A percentile compares a stretch with the other conserved stretches of the same genome.
Conservation (phyloP, 2,888 invertebrate genomes). For the Ophioninae sp. region DNA sequence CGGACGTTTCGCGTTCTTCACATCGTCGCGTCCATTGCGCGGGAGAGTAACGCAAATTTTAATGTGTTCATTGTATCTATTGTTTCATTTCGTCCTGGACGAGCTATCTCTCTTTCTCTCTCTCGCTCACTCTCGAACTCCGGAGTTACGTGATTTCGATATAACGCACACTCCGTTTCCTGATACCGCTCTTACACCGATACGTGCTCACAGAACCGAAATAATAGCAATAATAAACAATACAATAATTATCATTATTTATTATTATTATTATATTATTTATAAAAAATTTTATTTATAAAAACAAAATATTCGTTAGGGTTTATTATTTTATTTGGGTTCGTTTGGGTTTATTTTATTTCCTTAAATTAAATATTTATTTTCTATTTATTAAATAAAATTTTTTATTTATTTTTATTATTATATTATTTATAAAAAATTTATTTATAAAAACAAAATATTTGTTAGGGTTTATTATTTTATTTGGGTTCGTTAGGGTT, state of each 20-base stretch:
- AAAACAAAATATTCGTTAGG: no score
- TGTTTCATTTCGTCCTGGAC: constrained; percentile 57
- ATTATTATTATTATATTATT: neutral
- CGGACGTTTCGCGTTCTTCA: constrained; percentile 49
- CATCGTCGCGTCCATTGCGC: constrained; percentile 58
- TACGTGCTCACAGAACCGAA: neutral
- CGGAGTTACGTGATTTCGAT: constrained; percentile 56
- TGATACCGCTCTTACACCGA: neutral
- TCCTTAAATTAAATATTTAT: no score
- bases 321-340: no score
- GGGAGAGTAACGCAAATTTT: constrained; percentile 58
- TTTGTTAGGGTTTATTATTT: no score
- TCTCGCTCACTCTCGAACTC: constrained; percentile 27
- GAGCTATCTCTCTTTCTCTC: constrained; percentile 30
- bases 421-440: no score
- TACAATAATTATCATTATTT: neutral
- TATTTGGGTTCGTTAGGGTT: no score
- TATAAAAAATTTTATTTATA: no score
- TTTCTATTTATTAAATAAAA: no score
- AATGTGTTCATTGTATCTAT: constrained; percentile 63
- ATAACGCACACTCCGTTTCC: neutral
- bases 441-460: no score
- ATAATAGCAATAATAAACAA: neutral
- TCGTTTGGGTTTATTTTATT: no score
- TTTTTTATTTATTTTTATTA: no score